phyloP scores from a whole-genome alignment of 1,140 invertebrate species.

The Linepithema humile region DNA sequence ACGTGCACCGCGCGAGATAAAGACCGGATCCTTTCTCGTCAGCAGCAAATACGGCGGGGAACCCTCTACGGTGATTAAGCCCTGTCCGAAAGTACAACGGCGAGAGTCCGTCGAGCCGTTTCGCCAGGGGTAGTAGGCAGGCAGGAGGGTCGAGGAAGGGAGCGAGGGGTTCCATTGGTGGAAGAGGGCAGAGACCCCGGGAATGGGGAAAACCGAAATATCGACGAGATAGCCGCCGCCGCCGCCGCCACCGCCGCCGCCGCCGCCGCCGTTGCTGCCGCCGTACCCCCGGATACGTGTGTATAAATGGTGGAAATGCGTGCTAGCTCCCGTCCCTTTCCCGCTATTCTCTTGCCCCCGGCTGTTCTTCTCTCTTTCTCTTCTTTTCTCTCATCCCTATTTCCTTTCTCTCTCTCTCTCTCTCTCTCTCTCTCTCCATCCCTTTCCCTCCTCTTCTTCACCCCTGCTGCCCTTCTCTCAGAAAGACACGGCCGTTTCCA shows the following conservation, averaged over 20 bases:
- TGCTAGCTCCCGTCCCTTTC: slow-evolving; percentile 11
- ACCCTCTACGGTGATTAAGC: slow-evolving; percentile 70
- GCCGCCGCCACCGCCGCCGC: slow-evolving; percentile 7
- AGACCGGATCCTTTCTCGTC: slow-evolving; percentile 70
- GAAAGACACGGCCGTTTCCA: slow-evolving; percentile 39
- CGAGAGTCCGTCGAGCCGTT: slow-evolving; percentile 55
- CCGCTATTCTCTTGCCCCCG: slow-evolving; percentile 32
- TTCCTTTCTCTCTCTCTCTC: neutral
- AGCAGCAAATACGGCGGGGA: slow-evolving; percentile 58
- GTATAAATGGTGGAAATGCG: slow-evolving; percentile 54
- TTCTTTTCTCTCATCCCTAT: no score
- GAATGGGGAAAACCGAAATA: slow-evolving; percentile 68
- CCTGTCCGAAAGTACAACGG: slow-evolving; percentile 70
- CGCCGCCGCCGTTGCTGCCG: neutral
- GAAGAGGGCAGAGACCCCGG: slow-evolving; percentile 40
- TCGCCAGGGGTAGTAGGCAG: slow-evolving; percentile 42
- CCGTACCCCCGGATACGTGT: slow-evolving; percentile 51
- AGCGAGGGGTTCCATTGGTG: neutral
- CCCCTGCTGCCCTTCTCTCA: slow-evolving; percentile 8
- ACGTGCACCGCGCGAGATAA: slow-evolving; percentile 67
- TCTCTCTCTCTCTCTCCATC: neutral
- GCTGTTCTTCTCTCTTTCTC: neutral
- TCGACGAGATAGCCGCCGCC: slow-evolving; percentile 63
- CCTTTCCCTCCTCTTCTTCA: slow-evolving; percentile 31
- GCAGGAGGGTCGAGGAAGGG: slow-evolving; percentile 1